These are phyloP conservation scores for Leptopterna dolabrata DNA, from an alignment of 2,888 invertebrate genomes.

Conservation along the genomic window DNA sequence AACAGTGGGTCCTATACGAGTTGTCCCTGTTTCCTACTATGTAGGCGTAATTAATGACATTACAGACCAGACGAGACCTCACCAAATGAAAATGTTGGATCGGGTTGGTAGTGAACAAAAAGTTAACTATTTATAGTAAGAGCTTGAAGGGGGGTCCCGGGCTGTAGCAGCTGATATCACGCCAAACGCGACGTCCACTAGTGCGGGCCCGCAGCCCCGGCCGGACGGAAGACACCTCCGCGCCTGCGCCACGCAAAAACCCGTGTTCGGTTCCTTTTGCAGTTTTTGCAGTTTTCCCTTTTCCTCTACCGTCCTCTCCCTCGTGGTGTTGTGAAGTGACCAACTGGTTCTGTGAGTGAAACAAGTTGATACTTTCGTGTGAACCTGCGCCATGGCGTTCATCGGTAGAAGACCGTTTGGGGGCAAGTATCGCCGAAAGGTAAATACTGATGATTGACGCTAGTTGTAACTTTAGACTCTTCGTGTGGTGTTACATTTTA, in stretches of 20 bases:
- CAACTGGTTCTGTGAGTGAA: neutral
- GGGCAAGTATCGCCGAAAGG: slow-evolving; percentile 39
- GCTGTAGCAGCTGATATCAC: neutral
- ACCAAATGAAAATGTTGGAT: neutral
- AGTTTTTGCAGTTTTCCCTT: neutral
- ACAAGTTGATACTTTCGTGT: neutral
- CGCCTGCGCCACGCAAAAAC: neutral
- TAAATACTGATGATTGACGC: neutral
- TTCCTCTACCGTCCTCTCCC: neutral
- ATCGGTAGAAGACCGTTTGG: slow-evolving; percentile 39
- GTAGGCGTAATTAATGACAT: neutral
- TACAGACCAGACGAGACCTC: neutral
- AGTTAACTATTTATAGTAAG: slow-evolving; percentile 46
- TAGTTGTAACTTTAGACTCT: neutral
- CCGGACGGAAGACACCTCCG: neutral
- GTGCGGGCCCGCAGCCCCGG: neutral
- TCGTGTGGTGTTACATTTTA: neutral
- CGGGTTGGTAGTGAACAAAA: neutral
- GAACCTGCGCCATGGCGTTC: slow-evolving; percentile 20
- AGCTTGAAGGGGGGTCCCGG: slow-evolving; percentile 35
- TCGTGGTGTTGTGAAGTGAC: neutral
- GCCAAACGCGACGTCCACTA: slow-evolving; percentile 16
- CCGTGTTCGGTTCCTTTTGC: neutral
- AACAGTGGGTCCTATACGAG: too few relatives aligned
- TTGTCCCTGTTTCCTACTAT: neutral